phyloP scores from a whole-genome alignment of 2,888 invertebrate genomes.

The Andrena marginata region DNA sequence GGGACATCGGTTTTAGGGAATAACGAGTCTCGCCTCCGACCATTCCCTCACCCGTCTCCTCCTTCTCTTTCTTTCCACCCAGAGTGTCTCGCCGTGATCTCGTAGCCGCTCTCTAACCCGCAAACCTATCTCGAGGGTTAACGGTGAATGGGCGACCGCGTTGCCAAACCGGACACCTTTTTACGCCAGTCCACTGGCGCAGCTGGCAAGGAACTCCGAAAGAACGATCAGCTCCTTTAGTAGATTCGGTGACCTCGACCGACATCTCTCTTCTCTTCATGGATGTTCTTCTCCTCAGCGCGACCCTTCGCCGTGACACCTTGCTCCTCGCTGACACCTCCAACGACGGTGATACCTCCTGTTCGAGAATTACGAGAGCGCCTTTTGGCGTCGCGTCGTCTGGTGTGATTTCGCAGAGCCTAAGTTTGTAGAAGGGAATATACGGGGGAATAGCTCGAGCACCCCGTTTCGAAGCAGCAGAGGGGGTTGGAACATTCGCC shows the following conservation, averaged over 20 bases:
- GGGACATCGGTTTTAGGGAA: slow-evolving; percentile 76
- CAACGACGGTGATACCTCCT: background rate
- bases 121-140: slow-evolving; percentile 68
- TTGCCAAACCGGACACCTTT: slow-evolving; percentile 68
- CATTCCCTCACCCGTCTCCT: slow-evolving; percentile 27
- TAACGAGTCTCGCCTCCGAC: slow-evolving; percentile 69
- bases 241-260: slow-evolving; percentile 32
- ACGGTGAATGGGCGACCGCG: slow-evolving; percentile 69
- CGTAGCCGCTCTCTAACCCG: slow-evolving; percentile 65
- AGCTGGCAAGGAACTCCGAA: slow-evolving; percentile 56
- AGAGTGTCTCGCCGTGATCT: slow-evolving; percentile 61
- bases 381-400: background rate
- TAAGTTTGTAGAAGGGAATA: too few relatives aligned
- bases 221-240: slow-evolving; percentile 39
- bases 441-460: too few relatives aligned
- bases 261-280: background rate
- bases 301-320: background rate
- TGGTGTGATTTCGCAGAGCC: too few relatives aligned
- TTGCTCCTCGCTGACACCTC: background rate
- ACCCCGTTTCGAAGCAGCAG: too few relatives aligned
- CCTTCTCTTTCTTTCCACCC: background rate
- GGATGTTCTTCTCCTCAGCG: background rate
- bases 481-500: too few relatives aligned
- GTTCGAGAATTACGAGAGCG: background rate
- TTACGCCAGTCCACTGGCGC: slow-evolving; percentile 33